Percentiles rank a stretch among this genome's conserved stretches.
Evolutionary conservation across 2,797 vertebrate genomes (phyloP).

Genomic region (Eulemur coronatus): DNA sequence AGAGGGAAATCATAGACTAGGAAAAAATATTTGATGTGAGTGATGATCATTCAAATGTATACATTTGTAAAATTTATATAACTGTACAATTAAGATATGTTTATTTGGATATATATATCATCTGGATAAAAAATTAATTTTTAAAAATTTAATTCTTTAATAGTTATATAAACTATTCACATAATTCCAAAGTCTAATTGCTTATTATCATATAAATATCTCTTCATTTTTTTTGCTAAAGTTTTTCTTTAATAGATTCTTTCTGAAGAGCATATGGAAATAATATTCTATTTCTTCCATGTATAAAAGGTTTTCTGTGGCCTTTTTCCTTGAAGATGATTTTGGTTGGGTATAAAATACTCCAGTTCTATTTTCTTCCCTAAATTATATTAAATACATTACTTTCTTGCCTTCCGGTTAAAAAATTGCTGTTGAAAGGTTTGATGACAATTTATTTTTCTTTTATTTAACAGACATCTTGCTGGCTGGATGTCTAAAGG

Average conservation of each 20-base stretch:
- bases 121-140: too few species aligned
- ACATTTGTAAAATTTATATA: background rate
- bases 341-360: background rate
- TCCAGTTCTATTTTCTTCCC: background rate
- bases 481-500: background rate
- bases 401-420: background rate
- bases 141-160: background rate
- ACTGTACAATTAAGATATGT: background rate
- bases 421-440: background rate
- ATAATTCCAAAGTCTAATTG: background rate
- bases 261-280: background rate
- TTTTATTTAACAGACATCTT: background rate
- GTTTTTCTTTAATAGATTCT: background rate
- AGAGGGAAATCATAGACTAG: background rate
- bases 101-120: background rate
- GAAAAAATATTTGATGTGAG: background rate
- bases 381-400: background rate
- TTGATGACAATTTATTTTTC: background rate
- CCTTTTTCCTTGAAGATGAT: background rate
- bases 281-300: background rate
- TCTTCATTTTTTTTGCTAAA: background rate
- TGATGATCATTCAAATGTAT: background rate
- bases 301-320: background rate
- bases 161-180: background rate
- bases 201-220: background rate